Conservation (phyloP, 2,113 vertebrate genomes). For the Tragelaphus strepsiceros region DNA sequence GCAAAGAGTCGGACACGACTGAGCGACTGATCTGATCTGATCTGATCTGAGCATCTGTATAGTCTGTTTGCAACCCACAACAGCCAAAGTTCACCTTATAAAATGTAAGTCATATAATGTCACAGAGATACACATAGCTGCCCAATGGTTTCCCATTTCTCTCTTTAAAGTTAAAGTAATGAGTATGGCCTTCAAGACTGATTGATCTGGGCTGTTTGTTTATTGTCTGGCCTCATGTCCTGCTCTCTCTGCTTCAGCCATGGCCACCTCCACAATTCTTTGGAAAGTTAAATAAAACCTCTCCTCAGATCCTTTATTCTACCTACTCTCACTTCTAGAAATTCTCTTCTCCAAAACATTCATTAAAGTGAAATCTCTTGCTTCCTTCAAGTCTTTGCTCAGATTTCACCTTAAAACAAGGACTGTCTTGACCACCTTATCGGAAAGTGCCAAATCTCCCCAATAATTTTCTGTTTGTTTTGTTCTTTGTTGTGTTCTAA, state of each 20-base stretch:
- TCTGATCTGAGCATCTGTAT: fast-evolving
- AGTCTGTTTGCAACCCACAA: neutral
- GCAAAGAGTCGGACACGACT: no score
- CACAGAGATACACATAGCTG: neutral
- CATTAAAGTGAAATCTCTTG: neutral
- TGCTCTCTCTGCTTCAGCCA: neutral
- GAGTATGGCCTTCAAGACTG: neutral
- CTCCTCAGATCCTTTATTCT: neutral
- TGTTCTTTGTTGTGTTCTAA: neutral
- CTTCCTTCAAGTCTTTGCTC: neutral
- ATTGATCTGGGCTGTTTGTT: neutral
- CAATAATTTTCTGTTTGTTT: neutral
- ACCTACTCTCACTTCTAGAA: neutral
- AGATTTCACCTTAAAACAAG: neutral
- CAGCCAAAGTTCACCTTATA: neutral
- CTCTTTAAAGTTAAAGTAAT: neutral
- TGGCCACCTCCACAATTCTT: neutral
- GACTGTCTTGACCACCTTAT: neutral
- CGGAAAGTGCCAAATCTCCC: neutral
- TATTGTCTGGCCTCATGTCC: neutral
- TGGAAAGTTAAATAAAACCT: neutral
- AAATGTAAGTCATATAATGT: neutral
- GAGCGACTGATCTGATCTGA: no score
- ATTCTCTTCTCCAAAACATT: neutral
- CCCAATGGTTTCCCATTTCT: neutral